A percentile compares a stretch with the other conserved stretches of the same genome.
Conservation (phyloP, 2,888 invertebrate genomes). For the Nephrocerus scutellatus region DNA sequence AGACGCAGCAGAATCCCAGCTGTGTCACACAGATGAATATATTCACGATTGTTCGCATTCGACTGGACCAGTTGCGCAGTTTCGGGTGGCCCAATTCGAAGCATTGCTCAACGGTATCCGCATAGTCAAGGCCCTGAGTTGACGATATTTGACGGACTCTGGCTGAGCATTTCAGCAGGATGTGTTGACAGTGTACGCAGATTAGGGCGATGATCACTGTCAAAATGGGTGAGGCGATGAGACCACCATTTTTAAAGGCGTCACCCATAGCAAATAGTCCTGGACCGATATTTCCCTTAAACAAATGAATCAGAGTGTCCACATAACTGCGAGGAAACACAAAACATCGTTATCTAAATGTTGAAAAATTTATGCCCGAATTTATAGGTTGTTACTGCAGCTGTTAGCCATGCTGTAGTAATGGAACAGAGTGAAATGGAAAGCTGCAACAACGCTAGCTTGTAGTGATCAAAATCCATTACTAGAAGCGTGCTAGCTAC, state of each 20-base stretch:
- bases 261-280: constrained; percentile 94
- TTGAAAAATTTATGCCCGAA: too few relatives aligned
- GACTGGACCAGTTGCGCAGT: constrained; percentile 55
- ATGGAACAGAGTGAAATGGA: too few relatives aligned
- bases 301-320: constrained; percentile 84
- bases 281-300: constrained; percentile 94
- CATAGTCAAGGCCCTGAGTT: constrained; percentile 71
- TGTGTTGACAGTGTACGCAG: constrained; percentile 87
- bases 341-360: too few relatives aligned
- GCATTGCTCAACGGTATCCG: constrained; percentile 73
- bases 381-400: too few relatives aligned
- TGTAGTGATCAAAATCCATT: too few relatives aligned
- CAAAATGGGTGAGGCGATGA: constrained; percentile 71
- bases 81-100: constrained; percentile 68
- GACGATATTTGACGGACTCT: constrained; percentile 59
- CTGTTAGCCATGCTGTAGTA: too few relatives aligned
- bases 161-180: constrained; percentile 70
- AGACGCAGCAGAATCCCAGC: constrained; percentile 95
- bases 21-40: constrained; percentile 90
- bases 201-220: constrained; percentile 74
- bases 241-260: constrained; percentile 86
- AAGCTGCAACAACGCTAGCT: too few relatives aligned
- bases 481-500: too few relatives aligned
- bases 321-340: constrained; percentile 63
- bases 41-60: constrained; percentile 69